Base-by-base conservation (phyloP, 2,888 invertebrate species). In the Drosophila lutescens region DNA sequence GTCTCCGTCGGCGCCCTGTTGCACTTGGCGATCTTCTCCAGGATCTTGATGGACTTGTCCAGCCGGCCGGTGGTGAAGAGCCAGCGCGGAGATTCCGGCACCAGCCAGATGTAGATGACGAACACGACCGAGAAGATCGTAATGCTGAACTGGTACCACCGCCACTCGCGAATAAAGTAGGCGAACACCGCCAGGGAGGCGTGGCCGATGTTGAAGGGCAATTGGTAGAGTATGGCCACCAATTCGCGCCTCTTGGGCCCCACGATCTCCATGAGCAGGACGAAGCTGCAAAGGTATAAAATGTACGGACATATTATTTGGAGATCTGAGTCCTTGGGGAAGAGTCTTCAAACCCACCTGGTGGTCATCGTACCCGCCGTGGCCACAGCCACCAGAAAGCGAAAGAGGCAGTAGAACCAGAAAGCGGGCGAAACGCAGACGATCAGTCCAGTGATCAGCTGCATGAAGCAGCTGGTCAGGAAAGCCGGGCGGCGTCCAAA, bases 281-380 rank as follows among this genome's bases (percentile, higher is more conserved):
- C 95, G 76, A 95, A 95, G 87, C 95, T 95, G 40, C 0, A 67
- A 17, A 4, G 47, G 12, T 7, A 32, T 6, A 1, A 10, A 3
- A 6, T 12, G 5, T 12, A 4, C 23, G 2, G 0, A 6, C 5
- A 5, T 6, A 26, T 23, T 9, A 10, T 5, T n/a, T 15, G 1
- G 3, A 8, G 17, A 20, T 12, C 3, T 34, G 20, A 9, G 12
- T 32, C 12, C 32, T 12, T 2, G 3, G 7, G 34, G 8, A 4
- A 6, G 34, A 15, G 4, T 2, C 13, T 4, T 13, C 1, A 0
- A 12, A 34, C 56, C 15, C 26, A 91, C 91, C 91, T 91, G 47
- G 96, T 96, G 55, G 96, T 95, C 96, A 97, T 97, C 0, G 96
- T 96, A 40, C 97, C 97, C 49, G 96, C 96, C 1, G 96, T 96